These are phyloP conservation scores for Aphidius gifuensis DNA, from an alignment of 1,140 invertebrate genomes.

Conservation along the genomic window DNA sequence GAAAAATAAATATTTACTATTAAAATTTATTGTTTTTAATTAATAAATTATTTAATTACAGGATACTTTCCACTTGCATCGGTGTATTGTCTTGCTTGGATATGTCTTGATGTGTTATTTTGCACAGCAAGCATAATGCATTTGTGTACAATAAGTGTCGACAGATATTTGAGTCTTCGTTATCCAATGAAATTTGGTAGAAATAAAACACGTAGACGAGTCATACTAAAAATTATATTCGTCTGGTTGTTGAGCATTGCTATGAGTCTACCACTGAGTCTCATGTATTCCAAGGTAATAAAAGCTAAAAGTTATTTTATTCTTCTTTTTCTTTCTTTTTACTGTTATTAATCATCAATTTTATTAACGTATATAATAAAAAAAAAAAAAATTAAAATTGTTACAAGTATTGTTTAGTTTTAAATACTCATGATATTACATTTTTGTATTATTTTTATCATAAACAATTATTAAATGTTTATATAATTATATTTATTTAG, in stretches of 20 bases:
- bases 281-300: slow-evolving; percentile 81
- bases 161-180: slow-evolving; percentile 80
- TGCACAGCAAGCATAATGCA: slow-evolving; percentile 96
- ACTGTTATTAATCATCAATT: slow-evolving; percentile 3
- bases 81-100: slow-evolving; percentile 82
- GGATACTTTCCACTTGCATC: slow-evolving; percentile 79
- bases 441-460: background rate
- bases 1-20: too few species aligned
- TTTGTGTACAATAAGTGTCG: slow-evolving; percentile 91
- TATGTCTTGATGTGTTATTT: slow-evolving; percentile 88
- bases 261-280: slow-evolving; percentile 81
- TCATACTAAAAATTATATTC: slow-evolving; percentile 85
- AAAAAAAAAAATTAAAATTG: background rate
- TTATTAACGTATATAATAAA: background rate
- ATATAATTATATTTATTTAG: background rate
- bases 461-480: background rate
- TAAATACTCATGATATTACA: too few species aligned
- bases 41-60: slow-evolving; percentile 47
- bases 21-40: too few species aligned
- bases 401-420: too few species aligned
- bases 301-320: slow-evolving; percentile 2
- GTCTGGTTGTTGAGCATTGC: slow-evolving; percentile 87
- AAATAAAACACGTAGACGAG: slow-evolving; percentile 81
- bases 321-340: background rate
- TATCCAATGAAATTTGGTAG: slow-evolving; percentile 88